Percentiles rank a stretch among this genome's conserved stretches.
phyloP scores from a whole-genome alignment of 2,113 vertebrate genomes.

The Hymenochirus boettgeri region DNA sequence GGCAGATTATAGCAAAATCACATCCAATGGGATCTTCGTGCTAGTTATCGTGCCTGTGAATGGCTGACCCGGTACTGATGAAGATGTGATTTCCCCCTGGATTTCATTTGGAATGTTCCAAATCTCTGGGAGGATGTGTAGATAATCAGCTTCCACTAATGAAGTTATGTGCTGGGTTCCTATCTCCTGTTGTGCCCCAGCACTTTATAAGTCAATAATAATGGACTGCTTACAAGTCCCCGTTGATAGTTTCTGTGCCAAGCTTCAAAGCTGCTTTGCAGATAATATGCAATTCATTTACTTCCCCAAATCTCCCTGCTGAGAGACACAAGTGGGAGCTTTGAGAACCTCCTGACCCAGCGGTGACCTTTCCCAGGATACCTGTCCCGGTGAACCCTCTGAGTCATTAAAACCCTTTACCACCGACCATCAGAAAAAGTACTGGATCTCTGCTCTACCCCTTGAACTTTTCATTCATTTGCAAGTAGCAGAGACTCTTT shows the following conservation, averaged over 20 bases:
- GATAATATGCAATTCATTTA: conserved; percentile 54
- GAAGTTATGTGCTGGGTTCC: background rate
- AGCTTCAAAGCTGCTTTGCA: conserved; percentile 23
- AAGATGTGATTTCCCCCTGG: too few relatives aligned
- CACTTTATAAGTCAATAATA: background rate
- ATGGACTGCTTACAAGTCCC: background rate
- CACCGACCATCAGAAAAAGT: conserved; percentile 44
- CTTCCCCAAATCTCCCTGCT: conserved; percentile 53
- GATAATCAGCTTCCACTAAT: background rate
- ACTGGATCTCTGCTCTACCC: background rate
- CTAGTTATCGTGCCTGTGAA: too few relatives aligned
- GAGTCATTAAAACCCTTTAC: conserved; percentile 53
- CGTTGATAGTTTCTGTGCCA: too few relatives aligned
- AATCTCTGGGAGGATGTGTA: too few relatives aligned
- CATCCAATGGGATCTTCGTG: too few relatives aligned
- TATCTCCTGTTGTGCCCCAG: background rate
- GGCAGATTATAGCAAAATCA: too few relatives aligned
- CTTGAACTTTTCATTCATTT: too few relatives aligned
- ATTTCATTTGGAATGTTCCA: too few relatives aligned
- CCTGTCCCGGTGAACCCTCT: conserved; percentile 50
- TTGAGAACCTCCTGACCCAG: conserved; percentile 75
- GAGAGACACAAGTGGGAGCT: conserved; percentile 60
- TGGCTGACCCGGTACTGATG: too few relatives aligned
- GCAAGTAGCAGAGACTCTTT: background rate
- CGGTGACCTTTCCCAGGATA: conserved; percentile 58